Evolutionary conservation across 2,797 vertebrate species (phyloP), one percentile per base, ranked within the genome.

Genomic region (Morus bassanus): DNA sequence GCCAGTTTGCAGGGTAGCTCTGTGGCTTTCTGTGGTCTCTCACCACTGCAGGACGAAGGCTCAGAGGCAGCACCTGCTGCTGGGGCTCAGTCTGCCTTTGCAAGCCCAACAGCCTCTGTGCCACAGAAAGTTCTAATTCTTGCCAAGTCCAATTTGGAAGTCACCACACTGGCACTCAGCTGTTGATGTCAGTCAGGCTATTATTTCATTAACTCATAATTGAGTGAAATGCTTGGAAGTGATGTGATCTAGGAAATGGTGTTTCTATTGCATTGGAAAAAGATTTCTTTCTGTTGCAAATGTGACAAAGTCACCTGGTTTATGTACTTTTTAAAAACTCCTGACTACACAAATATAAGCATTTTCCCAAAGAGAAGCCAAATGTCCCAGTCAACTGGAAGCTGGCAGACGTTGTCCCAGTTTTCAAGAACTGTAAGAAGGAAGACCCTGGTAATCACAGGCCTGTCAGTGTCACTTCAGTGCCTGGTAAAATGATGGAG

Each of bases 1-100:
- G 4, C 18, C 16, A 2, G 2, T 74, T 57, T 45, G 9, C 30
- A 1, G 30, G 33, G 46, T 45, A 53, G 27, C 15, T 18, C 53
- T 2, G 5, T 61, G 60, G 23, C 31, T 54, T 48, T 83, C 41
- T 25, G 30, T 54, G n/a, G 18, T 63, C 16, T 13, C 37, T 28
- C 50, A n/a, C 0, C 1, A 9, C 16, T 24, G 13, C 9, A 5
- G 63, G 50, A 27, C 1, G 1, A 48, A 25, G 13, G 18, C 22
- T 64, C 21, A 31, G 24, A 41, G 27, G 10, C 51, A 72, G 39
- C 1, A 0, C 7, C 33, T 35, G 48, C 43, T 54, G 18, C 39
- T 37, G 31, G n/a, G 8, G 6, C 39, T 89, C 45, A 43, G 10
- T 11, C 23, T 76, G 39, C 17, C 24, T 54, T 23, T 65, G 22